A percentile compares a stretch with the other conserved stretches of the same genome.
These are phyloP conservation scores for Microcebus ravelobensis DNA, from an alignment of 2,113 vertebrate genomes.

Conservation along the genomic window DNA sequence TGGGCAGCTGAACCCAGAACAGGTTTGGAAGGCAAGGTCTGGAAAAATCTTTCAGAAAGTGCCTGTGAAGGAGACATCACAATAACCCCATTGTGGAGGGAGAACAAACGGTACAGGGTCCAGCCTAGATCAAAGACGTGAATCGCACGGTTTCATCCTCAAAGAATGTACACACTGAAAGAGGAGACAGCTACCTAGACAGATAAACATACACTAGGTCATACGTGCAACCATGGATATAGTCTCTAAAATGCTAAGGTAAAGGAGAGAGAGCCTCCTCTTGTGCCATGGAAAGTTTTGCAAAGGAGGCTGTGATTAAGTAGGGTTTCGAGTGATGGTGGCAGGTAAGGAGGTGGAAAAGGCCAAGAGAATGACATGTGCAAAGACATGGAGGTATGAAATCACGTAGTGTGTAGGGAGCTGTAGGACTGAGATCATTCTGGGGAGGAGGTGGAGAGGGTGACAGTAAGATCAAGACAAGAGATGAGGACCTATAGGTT, in stretches of 20 bases:
- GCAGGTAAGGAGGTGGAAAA: not conserved
- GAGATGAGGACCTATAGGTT: not conserved
- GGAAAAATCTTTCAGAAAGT: not conserved
- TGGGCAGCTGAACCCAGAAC: not conserved
- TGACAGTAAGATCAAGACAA: not conserved
- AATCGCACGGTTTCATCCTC: not conserved
- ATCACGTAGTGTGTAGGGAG: not conserved
- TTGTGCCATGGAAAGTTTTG: not conserved
- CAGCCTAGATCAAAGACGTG: not conserved
- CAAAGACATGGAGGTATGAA: not conserved
- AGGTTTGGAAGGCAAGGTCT: not conserved
- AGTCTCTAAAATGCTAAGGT: not conserved
- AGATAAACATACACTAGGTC: not conserved
- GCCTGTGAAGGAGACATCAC: not conserved
- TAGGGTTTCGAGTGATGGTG: not conserved
- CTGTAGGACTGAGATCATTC: not conserved
- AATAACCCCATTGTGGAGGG: fast-evolving
- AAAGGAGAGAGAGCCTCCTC: not conserved
- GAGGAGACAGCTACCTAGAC: not conserved
- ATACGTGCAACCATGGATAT: not conserved
- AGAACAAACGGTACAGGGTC: not conserved
- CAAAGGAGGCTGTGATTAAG: not conserved
- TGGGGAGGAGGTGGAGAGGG: not conserved
- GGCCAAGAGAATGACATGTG: not conserved
- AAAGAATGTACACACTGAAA: not conserved